Conservation (phyloP, 2,888 invertebrate species). For the Trachelus iudaicus region DNA sequence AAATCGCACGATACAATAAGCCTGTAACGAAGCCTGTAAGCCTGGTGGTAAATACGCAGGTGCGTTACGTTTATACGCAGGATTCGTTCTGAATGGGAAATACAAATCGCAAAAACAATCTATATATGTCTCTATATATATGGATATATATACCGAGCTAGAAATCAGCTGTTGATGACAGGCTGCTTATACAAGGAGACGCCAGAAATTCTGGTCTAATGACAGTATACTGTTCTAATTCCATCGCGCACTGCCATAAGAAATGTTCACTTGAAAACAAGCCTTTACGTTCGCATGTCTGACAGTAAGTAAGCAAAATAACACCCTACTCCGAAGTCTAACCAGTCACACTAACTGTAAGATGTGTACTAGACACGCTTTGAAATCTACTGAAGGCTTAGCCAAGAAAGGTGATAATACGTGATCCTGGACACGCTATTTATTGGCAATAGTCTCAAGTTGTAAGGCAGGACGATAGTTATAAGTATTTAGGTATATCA, state of each 20-base stretch:
- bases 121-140: background rate
- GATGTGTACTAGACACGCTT: background rate
- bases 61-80: slow-evolving; percentile 23
- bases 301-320: background rate
- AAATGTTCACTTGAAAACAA: background rate
- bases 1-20: background rate
- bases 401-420: background rate
- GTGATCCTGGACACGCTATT: background rate
- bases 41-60: slow-evolving; percentile 34
- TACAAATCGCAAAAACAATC: background rate
- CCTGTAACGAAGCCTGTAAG: background rate
- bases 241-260: background rate
- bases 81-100: slow-evolving; percentile 20
- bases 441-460: background rate
- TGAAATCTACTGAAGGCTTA: background rate
- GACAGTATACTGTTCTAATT: background rate
- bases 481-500: background rate
- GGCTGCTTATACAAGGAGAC: background rate
- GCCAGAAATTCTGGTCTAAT: background rate
- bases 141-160: background rate
- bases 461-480: background rate
- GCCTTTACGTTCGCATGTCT: background rate
- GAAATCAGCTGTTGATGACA: background rate
- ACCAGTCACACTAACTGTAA: background rate
- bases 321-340: background rate